Conservation (phyloP, 2,888 invertebrate genomes). For the Hymenopus coronatus region DNA sequence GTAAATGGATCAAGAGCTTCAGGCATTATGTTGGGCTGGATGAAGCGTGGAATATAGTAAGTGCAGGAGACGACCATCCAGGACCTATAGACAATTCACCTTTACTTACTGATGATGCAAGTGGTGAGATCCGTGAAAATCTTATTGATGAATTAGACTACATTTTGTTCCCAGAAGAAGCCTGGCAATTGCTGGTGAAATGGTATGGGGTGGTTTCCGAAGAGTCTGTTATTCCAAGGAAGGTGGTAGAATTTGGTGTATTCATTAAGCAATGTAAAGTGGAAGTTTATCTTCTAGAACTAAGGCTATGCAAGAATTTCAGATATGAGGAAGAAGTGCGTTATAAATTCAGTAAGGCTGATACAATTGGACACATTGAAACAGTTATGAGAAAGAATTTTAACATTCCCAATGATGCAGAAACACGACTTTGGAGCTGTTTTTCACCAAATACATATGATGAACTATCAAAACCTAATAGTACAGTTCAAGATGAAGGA, state of each 20-base stretch:
- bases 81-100: constrained; percentile 49
- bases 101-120: constrained; percentile 28
- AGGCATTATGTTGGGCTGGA: constrained; percentile 16
- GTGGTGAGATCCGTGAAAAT: constrained; percentile 44
- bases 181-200: constrained; percentile 47
- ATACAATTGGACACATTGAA: constrained; percentile 41
- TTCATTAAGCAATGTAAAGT: constrained; percentile 47
- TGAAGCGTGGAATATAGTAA: not conserved
- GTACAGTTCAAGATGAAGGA: constrained; percentile 47
- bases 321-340: constrained; percentile 43
- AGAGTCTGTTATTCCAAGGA: not conserved
- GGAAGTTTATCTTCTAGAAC: constrained; percentile 39
- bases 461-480: constrained; percentile 44
- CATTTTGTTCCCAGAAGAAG: constrained; percentile 48
- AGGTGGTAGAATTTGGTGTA: constrained; percentile 39
- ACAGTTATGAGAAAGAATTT: constrained; percentile 45
- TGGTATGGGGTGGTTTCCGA: constrained; percentile 43
- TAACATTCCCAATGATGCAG: constrained; percentile 45
- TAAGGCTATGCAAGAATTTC: constrained; percentile 48
- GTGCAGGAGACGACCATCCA: constrained; percentile 39
- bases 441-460: constrained; percentile 47
- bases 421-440: constrained; percentile 48
- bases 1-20: constrained; percentile 8
- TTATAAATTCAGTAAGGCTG: constrained; percentile 46
- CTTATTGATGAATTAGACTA: constrained; percentile 51